Conservation (phyloP, 2,797 vertebrate species). For the Chaetophractus vellerosus region DNA sequence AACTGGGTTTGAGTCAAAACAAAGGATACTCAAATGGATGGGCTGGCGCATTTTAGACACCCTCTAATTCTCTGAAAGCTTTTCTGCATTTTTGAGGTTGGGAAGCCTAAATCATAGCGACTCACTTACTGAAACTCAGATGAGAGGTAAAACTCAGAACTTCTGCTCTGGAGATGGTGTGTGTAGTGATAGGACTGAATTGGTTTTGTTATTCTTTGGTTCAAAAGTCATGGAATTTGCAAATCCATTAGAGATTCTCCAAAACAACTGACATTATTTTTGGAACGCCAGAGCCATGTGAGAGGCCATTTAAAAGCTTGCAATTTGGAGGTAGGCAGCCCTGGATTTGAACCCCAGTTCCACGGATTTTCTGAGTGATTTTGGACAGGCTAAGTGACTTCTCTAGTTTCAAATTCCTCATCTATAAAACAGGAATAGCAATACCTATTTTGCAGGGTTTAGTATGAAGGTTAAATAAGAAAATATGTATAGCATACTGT, state of each 20-base stretch:
- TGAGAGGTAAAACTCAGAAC: neutral
- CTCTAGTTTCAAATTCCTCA: conserved; percentile 6
- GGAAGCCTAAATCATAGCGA: conserved; percentile 2
- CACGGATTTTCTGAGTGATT: neutral
- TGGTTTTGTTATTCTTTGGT: conserved; percentile 2
- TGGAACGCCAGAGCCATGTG: neutral
- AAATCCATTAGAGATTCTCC: neutral
- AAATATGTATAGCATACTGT: neutral
- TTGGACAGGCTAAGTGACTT: neutral
- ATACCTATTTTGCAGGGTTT: neutral
- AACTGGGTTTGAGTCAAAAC: neutral
- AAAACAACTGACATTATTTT: conserved; percentile 43
- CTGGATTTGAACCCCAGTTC: neutral
- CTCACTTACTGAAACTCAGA: conserved; percentile 20
- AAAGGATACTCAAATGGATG: neutral
- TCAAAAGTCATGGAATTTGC: neutral
- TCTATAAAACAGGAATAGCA: neutral
- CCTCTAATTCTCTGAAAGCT: neutral
- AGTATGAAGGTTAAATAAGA: neutral
- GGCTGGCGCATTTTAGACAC: neutral
- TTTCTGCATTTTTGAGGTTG: neutral
- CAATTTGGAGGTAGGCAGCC: neutral
- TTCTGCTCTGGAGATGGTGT: neutral
- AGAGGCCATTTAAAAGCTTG: neutral
- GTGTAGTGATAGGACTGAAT: neutral